Evolutionary conservation across 2,113 vertebrate genomes (phyloP).

Genomic region (Perca schrenkii): DNA sequence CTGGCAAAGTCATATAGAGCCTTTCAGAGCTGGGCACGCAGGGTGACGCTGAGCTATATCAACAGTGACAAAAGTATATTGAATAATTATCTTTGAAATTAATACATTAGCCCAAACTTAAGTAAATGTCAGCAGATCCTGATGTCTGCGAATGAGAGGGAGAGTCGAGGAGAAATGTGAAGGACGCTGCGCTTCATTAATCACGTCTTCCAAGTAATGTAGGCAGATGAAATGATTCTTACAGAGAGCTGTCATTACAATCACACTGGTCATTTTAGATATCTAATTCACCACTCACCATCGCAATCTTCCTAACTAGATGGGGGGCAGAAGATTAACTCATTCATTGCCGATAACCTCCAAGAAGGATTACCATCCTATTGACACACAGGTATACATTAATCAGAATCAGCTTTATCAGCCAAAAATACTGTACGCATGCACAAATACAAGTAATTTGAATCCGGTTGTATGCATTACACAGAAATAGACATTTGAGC

Average conservation of each 20-base stretch:
- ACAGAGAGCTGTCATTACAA: constrained; percentile 92
- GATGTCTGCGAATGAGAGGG: constrained; percentile 88
- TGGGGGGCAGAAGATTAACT: constrained; percentile 66
- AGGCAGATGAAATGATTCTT: constrained; percentile 97
- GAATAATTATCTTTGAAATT: constrained; percentile 98
- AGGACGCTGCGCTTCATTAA: constrained; percentile 95
- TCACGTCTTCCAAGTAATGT: constrained; percentile 95
- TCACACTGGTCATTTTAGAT: constrained; percentile 91
- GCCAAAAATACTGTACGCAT: no score
- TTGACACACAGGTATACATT: background rate
- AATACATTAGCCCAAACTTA: constrained; percentile 97
- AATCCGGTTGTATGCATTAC: no score
- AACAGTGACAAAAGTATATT: constrained; percentile 99
- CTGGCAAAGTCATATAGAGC: constrained; percentile 48
- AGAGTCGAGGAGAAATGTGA: constrained; percentile 90
- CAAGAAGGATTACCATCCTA: background rate
- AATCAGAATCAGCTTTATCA: no score
- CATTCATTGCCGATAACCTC: constrained; percentile 31
- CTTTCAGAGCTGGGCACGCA: constrained; percentile 62
- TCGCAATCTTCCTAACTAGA: constrained; percentile 69
- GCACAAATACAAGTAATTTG: no score
- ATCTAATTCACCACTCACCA: constrained; percentile 89
- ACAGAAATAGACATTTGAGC: no score
- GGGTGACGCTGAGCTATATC: constrained; percentile 94
- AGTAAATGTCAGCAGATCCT: constrained; percentile 96